Base-by-base conservation (phyloP, 2,888 invertebrate genomes). In the Petrolisthes manimaculis region DNA sequence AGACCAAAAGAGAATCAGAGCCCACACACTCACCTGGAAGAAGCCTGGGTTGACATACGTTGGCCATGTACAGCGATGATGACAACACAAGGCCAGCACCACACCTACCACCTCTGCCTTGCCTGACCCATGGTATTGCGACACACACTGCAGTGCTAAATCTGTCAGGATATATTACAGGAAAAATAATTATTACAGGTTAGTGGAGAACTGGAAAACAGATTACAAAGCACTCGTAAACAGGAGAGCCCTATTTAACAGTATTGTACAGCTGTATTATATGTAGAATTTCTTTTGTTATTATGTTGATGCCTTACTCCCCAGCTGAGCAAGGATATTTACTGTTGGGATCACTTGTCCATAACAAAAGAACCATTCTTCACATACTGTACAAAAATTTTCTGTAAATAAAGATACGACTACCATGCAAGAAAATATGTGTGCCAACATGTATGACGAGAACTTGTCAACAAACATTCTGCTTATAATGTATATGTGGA, bases 81-180 rank as follows among this genome's bases (percentile, higher is more conserved):
- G 97, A 93, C 98, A 98, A 93, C 98, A 98, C 51, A 97, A 95
- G 3, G 98, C 97, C 92, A 98, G 95, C 86, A 96, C 94, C 74
- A 95, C 92, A 6, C 96, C 97, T 84, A 91, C 90, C 92, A 94
- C 92, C 92, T 93, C 93, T 4, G 90, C 91, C 88, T 92, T 71
- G 89, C 93, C 92, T 89, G 92, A 92, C 92, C 93, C 91, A 91
- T 88, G 93, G 14, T 92, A 93, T 77, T 94, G 94, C 55, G 93
- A 93, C 90, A 96, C 92, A 93, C 97, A 96, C 74, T 95, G 94
- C 88, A 97, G 92, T 1, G 96, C 95, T 91, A 96, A 94, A 93
- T 97, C 97, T 95, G 92, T n/a, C 21, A 71, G 21, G 6, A n/a
- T n/a, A 21, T 6, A 71, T 0, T n/a, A 71, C 6, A 71, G n/a